Evolutionary conservation across 2,113 vertebrate species (phyloP).

Genomic region (Scortum barcoo): DNA sequence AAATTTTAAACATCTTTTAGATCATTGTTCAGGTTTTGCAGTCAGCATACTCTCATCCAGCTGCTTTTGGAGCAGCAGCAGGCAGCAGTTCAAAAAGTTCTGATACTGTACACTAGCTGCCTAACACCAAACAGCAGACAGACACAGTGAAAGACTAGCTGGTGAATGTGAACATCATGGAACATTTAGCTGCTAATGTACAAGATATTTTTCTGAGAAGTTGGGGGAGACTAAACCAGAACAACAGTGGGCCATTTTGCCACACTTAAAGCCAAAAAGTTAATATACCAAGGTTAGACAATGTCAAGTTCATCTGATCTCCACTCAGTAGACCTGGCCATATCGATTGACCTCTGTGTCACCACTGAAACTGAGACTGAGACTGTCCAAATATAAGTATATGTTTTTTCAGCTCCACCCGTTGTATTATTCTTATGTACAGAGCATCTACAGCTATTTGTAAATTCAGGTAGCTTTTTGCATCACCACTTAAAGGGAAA

Average conservation of each 20-base stretch:
- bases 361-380: neutral
- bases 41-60: too few species aligned
- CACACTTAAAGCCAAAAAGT: neutral
- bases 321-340: neutral
- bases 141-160: neutral
- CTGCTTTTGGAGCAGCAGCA: too few species aligned
- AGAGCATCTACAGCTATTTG: neutral
- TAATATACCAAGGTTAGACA: too few species aligned
- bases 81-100: too few species aligned
- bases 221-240: neutral
- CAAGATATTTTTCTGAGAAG: neutral
- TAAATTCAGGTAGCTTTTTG: neutral
- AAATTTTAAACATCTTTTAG: neutral
- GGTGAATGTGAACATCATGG: neutral
- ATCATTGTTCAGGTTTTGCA: neutral
- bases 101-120: too few species aligned
- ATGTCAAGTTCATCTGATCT: neutral
- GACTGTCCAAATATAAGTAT: neutral
- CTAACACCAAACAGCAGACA: neutral
- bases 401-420: neutral
- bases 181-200: neutral
- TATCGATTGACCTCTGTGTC: neutral
- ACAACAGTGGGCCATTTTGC: neutral
- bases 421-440: constrained; percentile 8
- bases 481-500: constrained; percentile 5